Evolutionary conservation across 2,888 invertebrate species (phyloP).

Genomic region (Agriotes lineatus): DNA sequence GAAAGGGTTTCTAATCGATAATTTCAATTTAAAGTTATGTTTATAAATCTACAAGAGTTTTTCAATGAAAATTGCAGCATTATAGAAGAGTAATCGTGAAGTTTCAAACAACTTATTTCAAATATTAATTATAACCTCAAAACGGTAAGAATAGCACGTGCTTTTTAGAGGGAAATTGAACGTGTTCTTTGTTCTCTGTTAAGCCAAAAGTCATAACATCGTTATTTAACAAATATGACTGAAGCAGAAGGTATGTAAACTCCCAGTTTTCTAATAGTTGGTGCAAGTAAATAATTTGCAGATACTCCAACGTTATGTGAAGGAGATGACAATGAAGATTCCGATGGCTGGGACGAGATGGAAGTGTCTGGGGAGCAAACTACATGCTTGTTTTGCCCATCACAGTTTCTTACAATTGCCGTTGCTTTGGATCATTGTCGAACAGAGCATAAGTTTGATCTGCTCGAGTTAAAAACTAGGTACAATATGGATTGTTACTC

Average conservation of each 20-base stretch:
- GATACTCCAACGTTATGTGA: conserved; percentile 43
- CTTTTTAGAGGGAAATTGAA: conserved; percentile 7
- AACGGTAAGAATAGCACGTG: conserved; percentile 3
- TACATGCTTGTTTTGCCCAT: conserved; percentile 81
- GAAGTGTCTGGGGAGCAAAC: conserved; percentile 66
- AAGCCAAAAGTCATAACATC: too few species aligned
- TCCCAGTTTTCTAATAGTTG: conserved; percentile 22
- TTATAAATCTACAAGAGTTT: conserved; percentile 11
- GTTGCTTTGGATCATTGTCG: conserved; percentile 78
- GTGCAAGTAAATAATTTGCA: conserved; percentile 11
- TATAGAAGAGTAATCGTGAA: not conserved
- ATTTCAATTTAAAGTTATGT: conserved; percentile 35
- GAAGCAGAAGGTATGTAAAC: conserved; percentile 30
- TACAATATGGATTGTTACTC: conserved; percentile 86
- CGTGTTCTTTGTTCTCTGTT: conserved; percentile 2
- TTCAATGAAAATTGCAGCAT: not conserved
- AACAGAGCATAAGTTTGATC: conserved; percentile 74
- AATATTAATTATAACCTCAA: conserved; percentile 27
- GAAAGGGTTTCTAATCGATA: conserved; percentile 33
- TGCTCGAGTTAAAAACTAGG: conserved; percentile 74
- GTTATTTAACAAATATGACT: conserved; percentile 18
- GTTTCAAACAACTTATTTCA: not conserved
- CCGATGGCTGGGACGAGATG: conserved; percentile 71
- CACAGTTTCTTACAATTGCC: conserved; percentile 72
- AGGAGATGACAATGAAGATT: conserved; percentile 59